Evolutionary conservation across 1,140 invertebrate genomes (phyloP).

Genomic region (Orussus abietinus): DNA sequence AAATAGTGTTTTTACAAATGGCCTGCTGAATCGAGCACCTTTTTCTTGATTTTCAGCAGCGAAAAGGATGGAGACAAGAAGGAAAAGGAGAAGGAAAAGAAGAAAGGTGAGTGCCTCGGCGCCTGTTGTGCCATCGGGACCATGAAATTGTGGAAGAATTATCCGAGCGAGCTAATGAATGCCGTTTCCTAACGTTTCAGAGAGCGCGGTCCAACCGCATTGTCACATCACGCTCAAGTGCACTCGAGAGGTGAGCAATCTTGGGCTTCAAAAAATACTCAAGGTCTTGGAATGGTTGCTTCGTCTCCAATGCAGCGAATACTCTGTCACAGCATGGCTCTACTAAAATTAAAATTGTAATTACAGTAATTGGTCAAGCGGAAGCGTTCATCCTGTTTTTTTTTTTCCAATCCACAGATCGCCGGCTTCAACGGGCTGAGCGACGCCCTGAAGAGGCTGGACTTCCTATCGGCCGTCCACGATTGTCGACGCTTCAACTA

Average conservation of each 20-base stretch:
- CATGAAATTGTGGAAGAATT: background rate
- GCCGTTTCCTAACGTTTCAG: conserved; percentile 38
- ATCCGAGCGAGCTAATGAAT: background rate
- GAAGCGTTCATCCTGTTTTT: conserved; percentile 6
- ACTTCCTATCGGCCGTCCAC: conserved; percentile 90
- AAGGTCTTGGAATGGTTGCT: too few relatives aligned
- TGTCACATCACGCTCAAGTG: conserved; percentile 90
- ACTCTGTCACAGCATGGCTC: too few relatives aligned
- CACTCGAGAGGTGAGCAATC: conserved; percentile 80
- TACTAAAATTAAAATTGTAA: too few relatives aligned
- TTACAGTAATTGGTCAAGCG: too few relatives aligned
- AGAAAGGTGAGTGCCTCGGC: conserved; percentile 38
- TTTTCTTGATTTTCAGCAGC: conserved; percentile 33
- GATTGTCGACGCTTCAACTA: conserved; percentile 95
- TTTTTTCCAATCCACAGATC: conserved; percentile 61
- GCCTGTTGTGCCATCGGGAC: background rate
- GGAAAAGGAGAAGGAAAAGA: conserved; percentile 50
- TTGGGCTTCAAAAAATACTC: background rate
- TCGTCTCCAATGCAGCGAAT: too few relatives aligned
- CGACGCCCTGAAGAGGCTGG: conserved; percentile 89
- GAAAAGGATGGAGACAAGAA: conserved; percentile 50
- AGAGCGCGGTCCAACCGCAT: conserved; percentile 72
- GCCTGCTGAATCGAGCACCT: too few relatives aligned
- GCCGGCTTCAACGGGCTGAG: conserved; percentile 92
- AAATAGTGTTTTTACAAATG: too few relatives aligned